A percentile compares a stretch with the other conserved stretches of the same genome.
These are phyloP conservation scores for Trachelus stipa DNA, from an alignment of 2,888 invertebrate species.

Conservation along the genomic window DNA sequence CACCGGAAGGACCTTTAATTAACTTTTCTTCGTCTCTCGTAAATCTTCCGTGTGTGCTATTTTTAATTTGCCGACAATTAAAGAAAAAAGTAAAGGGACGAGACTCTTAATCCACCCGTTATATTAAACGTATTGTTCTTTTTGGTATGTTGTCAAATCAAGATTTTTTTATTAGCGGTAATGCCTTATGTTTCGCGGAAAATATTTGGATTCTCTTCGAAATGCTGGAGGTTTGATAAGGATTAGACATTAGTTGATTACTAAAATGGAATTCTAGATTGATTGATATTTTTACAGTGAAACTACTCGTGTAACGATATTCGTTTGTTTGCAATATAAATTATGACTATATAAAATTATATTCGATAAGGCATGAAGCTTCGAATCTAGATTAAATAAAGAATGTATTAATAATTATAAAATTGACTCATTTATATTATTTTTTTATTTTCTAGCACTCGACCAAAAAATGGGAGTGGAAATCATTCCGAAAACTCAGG, in stretches of 20 bases:
- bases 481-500: conserved; percentile 66
- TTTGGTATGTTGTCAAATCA: no score
- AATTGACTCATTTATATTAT: background rate
- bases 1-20: conserved; percentile 39
- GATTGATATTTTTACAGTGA: background rate
- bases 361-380: background rate
- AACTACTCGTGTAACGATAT: background rate
- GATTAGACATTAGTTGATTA: no score
- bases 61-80: conserved; percentile 7
- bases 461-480: conserved; percentile 36
- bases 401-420: conserved; percentile 1
- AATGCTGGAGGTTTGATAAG: no score
- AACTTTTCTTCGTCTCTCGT: conserved; percentile 46
- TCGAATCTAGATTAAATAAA: background rate
- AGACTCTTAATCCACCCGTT: no score
- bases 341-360: background rate
- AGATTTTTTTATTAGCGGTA: no score
- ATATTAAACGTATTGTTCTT: no score
- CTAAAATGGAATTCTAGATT: no score
- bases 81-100: no score
- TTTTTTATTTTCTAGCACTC: conserved; percentile 15
- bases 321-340: background rate
- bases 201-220: no score
- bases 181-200: no score
- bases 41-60: conserved; percentile 38